phyloP scores from a whole-genome alignment of 2,888 invertebrate genomes.

The Drosophila algonquin region DNA sequence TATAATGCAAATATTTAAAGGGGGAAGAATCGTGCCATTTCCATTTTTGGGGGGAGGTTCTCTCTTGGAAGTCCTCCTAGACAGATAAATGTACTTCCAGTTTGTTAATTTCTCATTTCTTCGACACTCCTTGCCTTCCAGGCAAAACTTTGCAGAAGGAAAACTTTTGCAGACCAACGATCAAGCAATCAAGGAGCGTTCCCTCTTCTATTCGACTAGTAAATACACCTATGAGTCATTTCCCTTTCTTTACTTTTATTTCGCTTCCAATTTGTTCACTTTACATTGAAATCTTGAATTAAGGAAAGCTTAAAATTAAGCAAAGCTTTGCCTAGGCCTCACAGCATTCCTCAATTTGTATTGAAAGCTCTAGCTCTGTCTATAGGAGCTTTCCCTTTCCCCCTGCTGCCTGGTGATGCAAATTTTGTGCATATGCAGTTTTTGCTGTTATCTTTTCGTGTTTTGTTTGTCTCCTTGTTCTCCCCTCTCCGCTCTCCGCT shows the following conservation, averaged over 20 bases:
- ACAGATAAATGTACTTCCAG: no score
- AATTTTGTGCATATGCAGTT: conserved; percentile 12
- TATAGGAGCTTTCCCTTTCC: neutral
- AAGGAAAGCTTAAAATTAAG: neutral
- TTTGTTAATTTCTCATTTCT: no score
- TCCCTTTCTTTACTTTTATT: neutral
- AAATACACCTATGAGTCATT: neutral
- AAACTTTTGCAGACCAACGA: no score
- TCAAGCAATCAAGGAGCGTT: no score
- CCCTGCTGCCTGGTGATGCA: neutral
- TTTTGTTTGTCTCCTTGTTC: conserved; percentile 11
- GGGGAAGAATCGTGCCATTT: neutral
- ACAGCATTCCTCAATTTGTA: no score
- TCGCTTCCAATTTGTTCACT: neutral
- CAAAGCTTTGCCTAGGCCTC: neutral
- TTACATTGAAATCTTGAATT: neutral
- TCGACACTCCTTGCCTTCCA: no score
- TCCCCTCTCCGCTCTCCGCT: neutral
- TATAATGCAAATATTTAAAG: neutral
- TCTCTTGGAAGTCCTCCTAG: no score
- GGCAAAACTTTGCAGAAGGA: no score
- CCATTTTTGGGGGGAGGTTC: no score
- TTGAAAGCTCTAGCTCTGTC: neutral
- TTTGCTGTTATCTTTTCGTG: neutral
- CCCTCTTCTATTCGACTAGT: neutral